phyloP scores from a whole-genome alignment of 2,888 invertebrate genomes.

The Hemithea aestivaria region DNA sequence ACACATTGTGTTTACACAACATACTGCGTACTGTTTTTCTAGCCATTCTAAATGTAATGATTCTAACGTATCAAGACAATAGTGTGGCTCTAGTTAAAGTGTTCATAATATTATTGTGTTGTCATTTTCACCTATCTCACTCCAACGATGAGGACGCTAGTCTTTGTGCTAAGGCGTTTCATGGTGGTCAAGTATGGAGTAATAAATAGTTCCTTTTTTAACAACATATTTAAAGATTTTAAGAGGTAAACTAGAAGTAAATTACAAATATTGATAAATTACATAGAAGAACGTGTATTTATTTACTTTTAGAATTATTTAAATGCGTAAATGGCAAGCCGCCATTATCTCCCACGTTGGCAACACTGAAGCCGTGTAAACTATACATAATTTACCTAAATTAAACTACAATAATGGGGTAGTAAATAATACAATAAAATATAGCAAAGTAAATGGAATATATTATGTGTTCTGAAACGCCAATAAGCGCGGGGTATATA shows the following conservation, averaged over 20 bases:
- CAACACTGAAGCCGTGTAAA: slow-evolving; percentile 34
- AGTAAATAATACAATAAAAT: slow-evolving; percentile 21
- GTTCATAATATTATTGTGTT: too few relatives aligned
- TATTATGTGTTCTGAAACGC: slow-evolving; percentile 21
- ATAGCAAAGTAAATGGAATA: slow-evolving; percentile 49
- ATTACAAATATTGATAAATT: slow-evolving; percentile 17
- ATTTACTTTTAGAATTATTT: slow-evolving; percentile 18
- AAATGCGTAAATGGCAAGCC: slow-evolving; percentile 30
- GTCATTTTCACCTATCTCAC: too few relatives aligned
- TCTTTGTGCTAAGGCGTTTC: too few relatives aligned
- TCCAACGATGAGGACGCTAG: too few relatives aligned
- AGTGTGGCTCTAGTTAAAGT: too few relatives aligned
- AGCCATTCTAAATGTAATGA: too few relatives aligned
- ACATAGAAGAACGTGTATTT: slow-evolving; percentile 19
- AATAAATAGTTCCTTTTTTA: too few relatives aligned
- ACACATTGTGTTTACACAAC: too few relatives aligned
- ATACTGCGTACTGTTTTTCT: too few relatives aligned
- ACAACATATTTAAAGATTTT: too few relatives aligned
- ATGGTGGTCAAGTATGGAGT: too few relatives aligned
- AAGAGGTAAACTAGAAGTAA: slow-evolving; percentile 13
- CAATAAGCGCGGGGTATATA: slow-evolving; percentile 24
- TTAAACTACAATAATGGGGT: slow-evolving; percentile 47
- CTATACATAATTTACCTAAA: slow-evolving; percentile 49
- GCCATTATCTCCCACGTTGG: slow-evolving; percentile 23
- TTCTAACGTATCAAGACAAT: too few relatives aligned